Evolutionary conservation across 2,113 vertebrate species (phyloP).

Genomic region (Rhea americana): DNA sequence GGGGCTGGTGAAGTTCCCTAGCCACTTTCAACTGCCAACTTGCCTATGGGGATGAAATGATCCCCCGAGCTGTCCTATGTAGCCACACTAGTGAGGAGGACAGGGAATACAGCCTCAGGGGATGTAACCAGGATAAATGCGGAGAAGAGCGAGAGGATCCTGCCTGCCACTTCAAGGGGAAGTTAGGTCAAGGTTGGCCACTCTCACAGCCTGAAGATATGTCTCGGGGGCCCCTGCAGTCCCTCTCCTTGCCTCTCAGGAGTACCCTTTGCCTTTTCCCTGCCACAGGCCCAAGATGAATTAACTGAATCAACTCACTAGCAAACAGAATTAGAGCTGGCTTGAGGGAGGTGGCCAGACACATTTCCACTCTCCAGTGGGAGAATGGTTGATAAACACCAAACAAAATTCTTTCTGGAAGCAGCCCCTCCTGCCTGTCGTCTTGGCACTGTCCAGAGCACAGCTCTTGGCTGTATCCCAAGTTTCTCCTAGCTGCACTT

Average conservation of each 20-base stretch:
- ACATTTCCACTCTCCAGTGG: not conserved
- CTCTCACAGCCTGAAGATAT: not conserved
- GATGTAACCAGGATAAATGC: not conserved
- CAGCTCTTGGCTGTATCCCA: conserved; percentile 56
- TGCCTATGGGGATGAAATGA: not conserved
- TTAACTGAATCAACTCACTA: not conserved
- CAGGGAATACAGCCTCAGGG: fast-evolving
- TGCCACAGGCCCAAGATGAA: not conserved
- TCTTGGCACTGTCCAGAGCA: conserved; percentile 66
- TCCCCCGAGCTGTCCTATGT: no score
- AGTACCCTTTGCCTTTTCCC: not conserved
- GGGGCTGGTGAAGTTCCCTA: not conserved
- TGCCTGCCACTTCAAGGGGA: not conserved
- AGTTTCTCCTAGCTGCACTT: conserved; percentile 27
- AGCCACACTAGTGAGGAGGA: not conserved
- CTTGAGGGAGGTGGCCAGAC: not conserved
- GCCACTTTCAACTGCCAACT: not conserved
- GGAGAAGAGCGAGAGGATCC: not conserved
- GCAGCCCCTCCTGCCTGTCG: conserved; percentile 2
- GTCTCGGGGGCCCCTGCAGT: not conserved
- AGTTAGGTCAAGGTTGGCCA: not conserved
- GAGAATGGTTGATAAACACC: conserved; percentile 3
- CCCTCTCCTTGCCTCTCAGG: not conserved
- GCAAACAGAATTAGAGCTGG: not conserved
- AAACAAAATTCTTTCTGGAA: conserved; percentile 42